A percentile compares a stretch with the other conserved stretches of the same genome.
These are phyloP conservation scores for Sinella curviseta DNA, from an alignment of 1,140 invertebrate species.

Conservation along the genomic window DNA sequence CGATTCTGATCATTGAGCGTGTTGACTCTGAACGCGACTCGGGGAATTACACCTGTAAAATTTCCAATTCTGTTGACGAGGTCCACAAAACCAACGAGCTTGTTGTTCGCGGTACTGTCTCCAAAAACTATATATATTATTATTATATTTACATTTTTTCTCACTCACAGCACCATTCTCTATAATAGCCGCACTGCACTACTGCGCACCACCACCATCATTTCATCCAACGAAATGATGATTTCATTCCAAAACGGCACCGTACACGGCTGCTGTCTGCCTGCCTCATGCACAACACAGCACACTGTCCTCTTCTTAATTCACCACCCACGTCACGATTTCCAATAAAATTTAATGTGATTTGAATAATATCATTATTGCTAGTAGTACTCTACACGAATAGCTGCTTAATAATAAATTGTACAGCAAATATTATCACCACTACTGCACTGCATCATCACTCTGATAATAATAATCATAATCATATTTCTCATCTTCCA, in stretches of 20 bases:
- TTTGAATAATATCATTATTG: neutral
- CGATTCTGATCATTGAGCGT: slow-evolving; percentile 56
- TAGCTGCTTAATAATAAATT: too few relatives aligned
- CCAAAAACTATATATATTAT: slow-evolving; percentile 25
- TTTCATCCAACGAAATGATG: neutral
- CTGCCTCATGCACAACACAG: neutral
- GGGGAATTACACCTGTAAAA: slow-evolving; percentile 55
- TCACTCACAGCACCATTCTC: neutral
- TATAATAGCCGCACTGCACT: neutral
- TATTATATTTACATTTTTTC: slow-evolving; percentile 13
- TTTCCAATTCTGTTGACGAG: slow-evolving; percentile 60
- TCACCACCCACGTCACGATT: neutral
- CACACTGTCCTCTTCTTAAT: neutral
- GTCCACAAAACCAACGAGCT: slow-evolving; percentile 64
- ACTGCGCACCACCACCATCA: neutral
- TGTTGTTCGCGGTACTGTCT: slow-evolving; percentile 64
- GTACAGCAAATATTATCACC: too few relatives aligned
- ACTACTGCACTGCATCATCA: too few relatives aligned
- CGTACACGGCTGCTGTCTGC: too few relatives aligned
- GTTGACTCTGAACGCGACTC: slow-evolving; percentile 48
- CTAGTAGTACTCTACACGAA: neutral
- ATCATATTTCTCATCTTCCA: too few relatives aligned
- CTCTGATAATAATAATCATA: too few relatives aligned
- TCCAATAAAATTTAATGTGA: neutral
- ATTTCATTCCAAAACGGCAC: too few relatives aligned